Evolutionary conservation across 1,140 invertebrate species (phyloP).

Genomic region (Bombus picipes): DNA sequence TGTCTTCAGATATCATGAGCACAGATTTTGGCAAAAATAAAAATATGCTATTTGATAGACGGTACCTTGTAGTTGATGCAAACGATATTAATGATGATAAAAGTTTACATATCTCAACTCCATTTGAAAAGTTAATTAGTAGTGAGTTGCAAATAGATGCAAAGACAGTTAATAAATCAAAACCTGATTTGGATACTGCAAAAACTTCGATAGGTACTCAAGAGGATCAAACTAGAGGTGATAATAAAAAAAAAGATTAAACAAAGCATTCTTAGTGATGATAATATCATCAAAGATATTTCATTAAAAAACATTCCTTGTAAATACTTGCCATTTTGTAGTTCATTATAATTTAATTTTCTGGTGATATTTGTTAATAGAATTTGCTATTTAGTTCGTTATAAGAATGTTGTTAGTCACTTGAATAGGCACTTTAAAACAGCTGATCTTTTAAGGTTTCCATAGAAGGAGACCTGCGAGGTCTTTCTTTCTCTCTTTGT

Average conservation of each 20-base stretch:
- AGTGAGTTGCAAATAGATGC: slow-evolving; percentile 37
- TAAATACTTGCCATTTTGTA: neutral
- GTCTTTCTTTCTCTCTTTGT: slow-evolving; percentile 29
- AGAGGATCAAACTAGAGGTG: slow-evolving; percentile 16
- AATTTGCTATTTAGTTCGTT: neutral
- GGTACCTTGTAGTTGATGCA: slow-evolving; percentile 41
- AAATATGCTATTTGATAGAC: slow-evolving; percentile 16
- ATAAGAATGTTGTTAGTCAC: neutral
- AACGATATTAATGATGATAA: slow-evolving; percentile 22
- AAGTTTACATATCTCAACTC: neutral
- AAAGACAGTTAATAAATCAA: neutral
- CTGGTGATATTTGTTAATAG: neutral
- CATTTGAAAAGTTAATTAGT: slow-evolving; percentile 49
- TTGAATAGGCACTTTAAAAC: slow-evolving; percentile 30
- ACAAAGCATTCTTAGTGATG: slow-evolving; percentile 3
- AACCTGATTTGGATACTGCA: slow-evolving; percentile 4
- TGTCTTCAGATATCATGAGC: slow-evolving; percentile 30
- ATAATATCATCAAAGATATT: neutral
- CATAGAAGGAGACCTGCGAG: slow-evolving; percentile 1
- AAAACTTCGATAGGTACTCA: neutral
- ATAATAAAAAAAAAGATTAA: neutral
- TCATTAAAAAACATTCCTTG: neutral
- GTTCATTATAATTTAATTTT: neutral
- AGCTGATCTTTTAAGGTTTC: slow-evolving; percentile 70
- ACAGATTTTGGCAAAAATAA: neutral